Evolutionary conservation across 1,140 invertebrate genomes (phyloP).

Genomic region (Temnothorax longispinosus): DNA sequence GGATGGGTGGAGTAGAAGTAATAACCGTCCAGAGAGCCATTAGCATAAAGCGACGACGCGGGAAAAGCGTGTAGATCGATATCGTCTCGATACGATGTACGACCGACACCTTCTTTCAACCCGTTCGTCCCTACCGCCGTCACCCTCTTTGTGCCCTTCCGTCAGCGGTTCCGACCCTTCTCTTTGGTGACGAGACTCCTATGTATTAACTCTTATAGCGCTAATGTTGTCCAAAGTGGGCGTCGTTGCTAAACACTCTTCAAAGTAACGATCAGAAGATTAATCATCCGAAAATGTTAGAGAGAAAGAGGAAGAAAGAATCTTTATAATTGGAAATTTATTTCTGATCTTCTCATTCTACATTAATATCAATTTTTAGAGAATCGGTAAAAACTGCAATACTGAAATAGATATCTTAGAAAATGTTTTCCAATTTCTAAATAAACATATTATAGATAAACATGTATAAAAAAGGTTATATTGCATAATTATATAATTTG

Average conservation of each 20-base stretch:
- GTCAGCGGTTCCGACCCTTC: background rate
- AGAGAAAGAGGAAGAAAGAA: background rate
- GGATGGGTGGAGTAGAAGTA: background rate
- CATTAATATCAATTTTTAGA: background rate
- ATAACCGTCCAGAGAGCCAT: slow-evolving; percentile 65
- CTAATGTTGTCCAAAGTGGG: background rate
- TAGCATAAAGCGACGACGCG: slow-evolving; percentile 71
- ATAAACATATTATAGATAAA: background rate
- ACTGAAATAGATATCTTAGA: background rate
- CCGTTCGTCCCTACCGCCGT: background rate
- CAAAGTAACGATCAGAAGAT: slow-evolving; percentile 5
- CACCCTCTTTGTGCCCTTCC: slow-evolving; percentile 13
- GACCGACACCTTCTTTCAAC: slow-evolving; percentile 55
- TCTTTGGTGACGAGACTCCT: background rate
- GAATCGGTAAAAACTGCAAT: background rate
- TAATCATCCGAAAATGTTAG: background rate
- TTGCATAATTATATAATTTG: background rate
- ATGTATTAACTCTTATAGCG: background rate
- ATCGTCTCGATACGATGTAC: slow-evolving; percentile 41
- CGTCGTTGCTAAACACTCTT: slow-evolving; percentile 6
- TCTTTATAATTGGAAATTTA: background rate
- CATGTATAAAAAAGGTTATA: background rate
- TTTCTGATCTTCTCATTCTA: background rate
- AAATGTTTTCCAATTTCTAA: background rate
- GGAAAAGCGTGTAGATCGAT: slow-evolving; percentile 64